phyloP scores from a whole-genome alignment of 2,888 invertebrate species.

The Sussaba pulchella region DNA sequence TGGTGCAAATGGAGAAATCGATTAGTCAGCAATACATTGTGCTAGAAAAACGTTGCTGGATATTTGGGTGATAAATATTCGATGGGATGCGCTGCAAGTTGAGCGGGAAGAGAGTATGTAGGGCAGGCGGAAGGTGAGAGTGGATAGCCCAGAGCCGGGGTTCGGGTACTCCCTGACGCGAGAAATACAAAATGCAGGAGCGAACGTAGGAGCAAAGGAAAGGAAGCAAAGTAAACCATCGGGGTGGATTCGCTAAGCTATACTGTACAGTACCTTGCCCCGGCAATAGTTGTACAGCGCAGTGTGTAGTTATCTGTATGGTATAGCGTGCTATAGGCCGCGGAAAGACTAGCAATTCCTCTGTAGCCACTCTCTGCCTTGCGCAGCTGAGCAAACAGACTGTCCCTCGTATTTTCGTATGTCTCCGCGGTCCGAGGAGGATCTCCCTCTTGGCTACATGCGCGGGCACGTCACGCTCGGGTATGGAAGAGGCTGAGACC shows the following conservation, averaged over 20 bases:
- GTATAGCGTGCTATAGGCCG: conserved; percentile 42
- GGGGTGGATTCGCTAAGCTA: conserved; percentile 44
- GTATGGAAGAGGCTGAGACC: conserved; percentile 51
- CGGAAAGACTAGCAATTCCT: conserved; percentile 61
- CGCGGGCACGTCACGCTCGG: conserved; percentile 49
- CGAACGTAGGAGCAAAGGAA: conserved; percentile 28
- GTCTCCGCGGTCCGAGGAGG: conserved; percentile 60
- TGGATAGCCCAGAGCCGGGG: conserved; percentile 53
- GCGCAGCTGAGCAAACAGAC: conserved; percentile 71
- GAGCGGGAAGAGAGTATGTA: conserved; percentile 26
- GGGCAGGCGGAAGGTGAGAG: conserved; percentile 49
- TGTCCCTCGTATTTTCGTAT: conserved; percentile 70
- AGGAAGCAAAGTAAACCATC: conserved; percentile 46
- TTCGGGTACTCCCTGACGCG: conserved; percentile 48
- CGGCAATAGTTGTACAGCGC: conserved; percentile 13
- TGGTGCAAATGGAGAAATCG: too few species aligned
- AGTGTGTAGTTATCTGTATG: conserved; percentile 30
- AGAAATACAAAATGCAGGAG: conserved; percentile 61
- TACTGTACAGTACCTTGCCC: conserved; percentile 6
- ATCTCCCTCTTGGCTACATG: conserved; percentile 51
- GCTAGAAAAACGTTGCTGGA: neutral
- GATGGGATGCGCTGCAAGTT: neutral
- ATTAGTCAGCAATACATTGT: too few species aligned
- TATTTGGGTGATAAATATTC: neutral
- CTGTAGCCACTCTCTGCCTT: conserved; percentile 58